A percentile compares a stretch with the other conserved stretches of the same genome.
phyloP scores from a whole-genome alignment of 2,888 invertebrate species.

The Tromatobia lineatoria region DNA sequence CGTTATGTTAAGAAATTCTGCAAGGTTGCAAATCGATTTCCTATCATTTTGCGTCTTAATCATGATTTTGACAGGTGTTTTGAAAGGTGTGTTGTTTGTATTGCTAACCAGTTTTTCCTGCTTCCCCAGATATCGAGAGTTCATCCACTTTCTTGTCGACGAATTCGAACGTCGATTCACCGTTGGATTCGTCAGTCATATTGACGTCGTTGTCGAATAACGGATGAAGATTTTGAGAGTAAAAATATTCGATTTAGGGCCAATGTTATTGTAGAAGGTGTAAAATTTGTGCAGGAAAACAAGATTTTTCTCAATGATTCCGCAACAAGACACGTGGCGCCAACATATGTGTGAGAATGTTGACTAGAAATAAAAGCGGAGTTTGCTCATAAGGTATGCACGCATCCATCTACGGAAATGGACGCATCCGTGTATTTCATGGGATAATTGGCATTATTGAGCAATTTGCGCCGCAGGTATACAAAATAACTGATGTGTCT shows the following conservation, averaged over 20 bases:
- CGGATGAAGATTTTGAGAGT: neutral
- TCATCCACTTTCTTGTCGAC: conserved; percentile 82
- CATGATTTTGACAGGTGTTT: conserved; percentile 66
- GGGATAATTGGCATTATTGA: neutral
- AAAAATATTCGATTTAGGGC: neutral
- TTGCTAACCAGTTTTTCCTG: conserved; percentile 79
- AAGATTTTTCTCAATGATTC: neutral
- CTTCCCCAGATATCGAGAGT: conserved; percentile 74
- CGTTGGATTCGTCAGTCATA: conserved; percentile 84
- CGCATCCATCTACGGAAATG: conserved; percentile 9
- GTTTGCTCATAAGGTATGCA: neutral
- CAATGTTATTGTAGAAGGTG: conserved; percentile 18
- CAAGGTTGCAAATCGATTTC: neutral
- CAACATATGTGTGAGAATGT: conserved; percentile 11
- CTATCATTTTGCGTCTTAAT: conserved; percentile 2
- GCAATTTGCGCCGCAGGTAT: neutral
- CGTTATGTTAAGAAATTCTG: neutral
- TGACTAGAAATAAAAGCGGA: conserved; percentile 1
- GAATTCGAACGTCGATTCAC: conserved; percentile 83
- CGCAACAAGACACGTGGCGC: conserved; percentile 33
- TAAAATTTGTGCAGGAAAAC: conserved; percentile 7
- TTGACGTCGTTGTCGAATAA: conserved; percentile 30
- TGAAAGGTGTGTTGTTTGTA: conserved; percentile 42
- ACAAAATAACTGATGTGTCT: too few species aligned
- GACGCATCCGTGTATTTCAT: neutral